Evolutionary conservation across 1,140 invertebrate species (phyloP).

Genomic region (Thereuonema tuberculata): DNA sequence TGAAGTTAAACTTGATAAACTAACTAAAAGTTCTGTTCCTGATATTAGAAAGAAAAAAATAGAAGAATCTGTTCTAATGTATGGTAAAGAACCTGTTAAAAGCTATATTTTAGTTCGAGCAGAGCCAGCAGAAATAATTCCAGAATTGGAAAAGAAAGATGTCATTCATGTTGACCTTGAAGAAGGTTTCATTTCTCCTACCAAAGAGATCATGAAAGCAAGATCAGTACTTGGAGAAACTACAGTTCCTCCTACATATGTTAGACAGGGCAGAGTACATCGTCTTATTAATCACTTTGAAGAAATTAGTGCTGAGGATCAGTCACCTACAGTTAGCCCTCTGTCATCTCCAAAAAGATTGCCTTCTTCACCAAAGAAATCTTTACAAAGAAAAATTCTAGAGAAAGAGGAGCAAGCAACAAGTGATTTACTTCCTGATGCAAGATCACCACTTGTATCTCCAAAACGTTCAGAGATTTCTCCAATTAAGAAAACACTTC

Average conservation of each 20-base stretch:
- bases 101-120: background rate
- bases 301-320: slow-evolving; percentile 4
- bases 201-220: background rate
- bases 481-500: background rate
- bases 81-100: background rate
- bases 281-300: slow-evolving; percentile 3
- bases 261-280: background rate
- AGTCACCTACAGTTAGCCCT: background rate
- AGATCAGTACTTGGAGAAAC: background rate
- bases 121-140: background rate
- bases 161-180: background rate
- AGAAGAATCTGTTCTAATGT: background rate
- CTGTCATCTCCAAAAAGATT: background rate
- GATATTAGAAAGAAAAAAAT: background rate
- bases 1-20: background rate
- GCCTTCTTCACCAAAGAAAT: background rate
- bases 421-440: background rate
- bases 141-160: background rate
- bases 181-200: background rate
- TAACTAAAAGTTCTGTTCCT: no score
- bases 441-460: background rate
- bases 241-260: background rate
- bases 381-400: background rate
- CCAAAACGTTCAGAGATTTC: background rate
- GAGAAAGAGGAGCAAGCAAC: background rate